Conservation (phyloP, 2,888 invertebrate species). For the Rhynchonema sp. region DNA sequence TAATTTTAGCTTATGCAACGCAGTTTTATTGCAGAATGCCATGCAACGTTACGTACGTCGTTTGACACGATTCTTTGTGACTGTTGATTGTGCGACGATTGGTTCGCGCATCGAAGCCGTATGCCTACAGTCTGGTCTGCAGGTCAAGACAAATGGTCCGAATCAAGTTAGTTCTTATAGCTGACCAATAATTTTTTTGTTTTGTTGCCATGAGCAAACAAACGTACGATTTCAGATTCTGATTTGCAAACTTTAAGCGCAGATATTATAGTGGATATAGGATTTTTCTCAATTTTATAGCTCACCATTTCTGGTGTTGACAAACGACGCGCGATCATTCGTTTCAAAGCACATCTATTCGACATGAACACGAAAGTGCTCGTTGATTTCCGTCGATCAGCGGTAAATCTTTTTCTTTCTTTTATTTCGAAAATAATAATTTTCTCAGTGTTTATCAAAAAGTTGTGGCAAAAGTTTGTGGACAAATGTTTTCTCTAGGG, state of each 20-base stretch:
- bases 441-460: neutral
- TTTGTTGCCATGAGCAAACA: too few species aligned
- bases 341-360: neutral
- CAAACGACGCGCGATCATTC: neutral
- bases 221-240: too few species aligned
- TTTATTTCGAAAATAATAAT: neutral
- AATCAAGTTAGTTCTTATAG: neutral
- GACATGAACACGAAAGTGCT: neutral
- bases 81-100: neutral
- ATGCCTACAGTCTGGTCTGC: neutral
- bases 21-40: neutral
- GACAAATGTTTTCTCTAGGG: conserved; percentile 8
- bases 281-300: too few species aligned
- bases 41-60: neutral
- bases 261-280: too few species aligned
- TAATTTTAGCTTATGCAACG: too few species aligned
- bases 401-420: neutral
- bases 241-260: too few species aligned
- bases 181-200: too few species aligned
- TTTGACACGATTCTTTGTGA: neutral
- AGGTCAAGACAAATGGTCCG: neutral
- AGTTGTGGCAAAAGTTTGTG: too few species aligned
- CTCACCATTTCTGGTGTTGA: neutral
- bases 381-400: neutral
- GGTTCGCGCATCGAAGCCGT: neutral